These are phyloP conservation scores for Thalassophryne amazonica DNA, from an alignment of 2,797 vertebrate genomes.

Conservation along the genomic window DNA sequence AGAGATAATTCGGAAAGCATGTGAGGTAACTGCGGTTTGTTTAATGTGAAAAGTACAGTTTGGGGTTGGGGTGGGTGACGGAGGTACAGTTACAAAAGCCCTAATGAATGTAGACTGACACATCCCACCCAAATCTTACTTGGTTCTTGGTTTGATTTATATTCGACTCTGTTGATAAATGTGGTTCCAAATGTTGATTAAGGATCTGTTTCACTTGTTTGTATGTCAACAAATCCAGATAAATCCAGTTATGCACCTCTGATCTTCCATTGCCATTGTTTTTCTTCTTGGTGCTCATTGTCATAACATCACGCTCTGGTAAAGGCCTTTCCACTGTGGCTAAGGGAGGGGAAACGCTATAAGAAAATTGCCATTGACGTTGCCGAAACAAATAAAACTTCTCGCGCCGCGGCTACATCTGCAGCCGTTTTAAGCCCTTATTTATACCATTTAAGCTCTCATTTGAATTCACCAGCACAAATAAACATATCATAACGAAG, in stretches of 20 bases:
- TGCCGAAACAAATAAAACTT: slow-evolving; percentile 72
- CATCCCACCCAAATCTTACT: slow-evolving; percentile 70
- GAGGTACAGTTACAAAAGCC: slow-evolving; percentile 69
- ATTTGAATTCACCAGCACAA: slow-evolving; percentile 76
- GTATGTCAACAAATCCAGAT: slow-evolving; percentile 74
- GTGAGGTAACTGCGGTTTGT: slow-evolving; percentile 76
- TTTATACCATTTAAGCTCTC: slow-evolving; percentile 75
- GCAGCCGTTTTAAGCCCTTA: slow-evolving; percentile 75
- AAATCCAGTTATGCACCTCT: slow-evolving; percentile 74
- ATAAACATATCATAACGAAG: slow-evolving; percentile 76
- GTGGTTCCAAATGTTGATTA: slow-evolving; percentile 77
- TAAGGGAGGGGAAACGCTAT: slow-evolving; percentile 50
- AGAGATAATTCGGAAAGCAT: slow-evolving; percentile 68
- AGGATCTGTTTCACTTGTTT: slow-evolving; percentile 76
- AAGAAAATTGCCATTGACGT: slow-evolving; percentile 76
- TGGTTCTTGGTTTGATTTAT: slow-evolving; percentile 58
- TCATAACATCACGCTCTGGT: slow-evolving; percentile 76
- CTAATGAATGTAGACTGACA: slow-evolving; percentile 72
- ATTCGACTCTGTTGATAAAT: slow-evolving; percentile 68
- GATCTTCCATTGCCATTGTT: slow-evolving; percentile 71
- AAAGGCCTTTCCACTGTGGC: slow-evolving; percentile 55
- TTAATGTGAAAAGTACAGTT: slow-evolving; percentile 69
- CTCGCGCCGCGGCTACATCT: slow-evolving; percentile 77
- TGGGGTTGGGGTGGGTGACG: slow-evolving; percentile 50
- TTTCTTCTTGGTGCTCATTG: slow-evolving; percentile 71